Conservation (phyloP, 2,797 vertebrate genomes). For the Nannoperca australis region DNA sequence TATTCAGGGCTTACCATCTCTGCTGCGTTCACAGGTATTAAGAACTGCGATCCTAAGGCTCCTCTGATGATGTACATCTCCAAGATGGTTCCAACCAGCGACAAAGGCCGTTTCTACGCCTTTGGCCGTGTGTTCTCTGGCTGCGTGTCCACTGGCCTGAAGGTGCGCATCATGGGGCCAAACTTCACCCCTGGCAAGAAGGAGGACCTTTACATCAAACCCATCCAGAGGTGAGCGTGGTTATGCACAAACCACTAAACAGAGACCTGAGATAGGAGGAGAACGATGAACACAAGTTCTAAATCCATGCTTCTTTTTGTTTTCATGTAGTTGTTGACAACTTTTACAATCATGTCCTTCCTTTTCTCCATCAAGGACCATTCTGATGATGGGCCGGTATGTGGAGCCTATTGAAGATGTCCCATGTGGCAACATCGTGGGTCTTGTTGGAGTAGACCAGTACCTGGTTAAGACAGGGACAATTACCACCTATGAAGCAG, state of each 20-base stretch:
- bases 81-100: slow-evolving; percentile 97
- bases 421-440: slow-evolving; percentile 96
- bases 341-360: neutral
- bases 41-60: slow-evolving; percentile 96
- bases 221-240: slow-evolving; percentile 91
- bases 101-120: slow-evolving; percentile 97
- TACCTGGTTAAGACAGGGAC: slow-evolving; percentile 95
- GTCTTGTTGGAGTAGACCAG: slow-evolving; percentile 95
- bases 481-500: slow-evolving; percentile 92
- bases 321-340: neutral
- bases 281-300: neutral
- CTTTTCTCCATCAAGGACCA: slow-evolving; percentile 84
- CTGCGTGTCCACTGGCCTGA: slow-evolving; percentile 92
- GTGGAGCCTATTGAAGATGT: slow-evolving; percentile 96
- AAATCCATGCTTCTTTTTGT: neutral
- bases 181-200: slow-evolving; percentile 97
- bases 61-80: slow-evolving; percentile 98
- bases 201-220: slow-evolving; percentile 95
- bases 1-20: neutral
- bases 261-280: neutral
- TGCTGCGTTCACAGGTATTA: slow-evolving; percentile 87
- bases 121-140: slow-evolving; percentile 97
- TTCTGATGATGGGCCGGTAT: slow-evolving; percentile 97
- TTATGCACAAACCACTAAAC: neutral
- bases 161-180: slow-evolving; percentile 98